Conservation (phyloP, 2,888 invertebrate species). For the Heliconius erato region DNA sequence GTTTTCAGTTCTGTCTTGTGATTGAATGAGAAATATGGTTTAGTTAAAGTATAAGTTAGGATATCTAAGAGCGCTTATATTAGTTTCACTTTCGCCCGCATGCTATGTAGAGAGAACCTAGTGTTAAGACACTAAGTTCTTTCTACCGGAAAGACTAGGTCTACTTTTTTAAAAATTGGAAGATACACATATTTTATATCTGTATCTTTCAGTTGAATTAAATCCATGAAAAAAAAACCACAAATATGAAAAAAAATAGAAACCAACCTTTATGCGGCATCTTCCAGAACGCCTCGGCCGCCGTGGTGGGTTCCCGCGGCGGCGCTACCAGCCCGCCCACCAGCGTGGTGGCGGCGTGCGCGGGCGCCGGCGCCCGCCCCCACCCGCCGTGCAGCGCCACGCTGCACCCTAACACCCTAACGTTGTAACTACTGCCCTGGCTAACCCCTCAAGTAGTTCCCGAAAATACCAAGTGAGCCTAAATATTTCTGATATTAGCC, state of each 20-base stretch:
- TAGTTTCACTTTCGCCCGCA: no score
- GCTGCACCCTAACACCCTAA: constrained; percentile 59
- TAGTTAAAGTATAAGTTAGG: no score
- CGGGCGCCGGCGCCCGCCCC: constrained; percentile 87
- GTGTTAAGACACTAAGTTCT: no score
- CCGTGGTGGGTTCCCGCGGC: constrained; percentile 90
- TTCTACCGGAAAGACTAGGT: no score
- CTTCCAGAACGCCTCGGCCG: constrained; percentile 93
- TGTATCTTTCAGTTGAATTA: no score
- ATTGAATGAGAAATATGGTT: background rate
- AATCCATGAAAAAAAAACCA: no score
- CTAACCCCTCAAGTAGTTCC: background rate
- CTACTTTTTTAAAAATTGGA: no score
- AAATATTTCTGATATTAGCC: background rate
- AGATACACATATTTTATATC: no score
- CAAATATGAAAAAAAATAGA: background rate
- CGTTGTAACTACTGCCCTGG: constrained; percentile 35
- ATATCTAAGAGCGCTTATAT: no score
- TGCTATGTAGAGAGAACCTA: no score
- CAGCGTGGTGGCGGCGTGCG: constrained; percentile 86
- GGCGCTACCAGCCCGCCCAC: constrained; percentile 88
- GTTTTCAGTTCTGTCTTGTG: background rate
- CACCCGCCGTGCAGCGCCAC: constrained; percentile 87
- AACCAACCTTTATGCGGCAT: constrained; percentile 94
- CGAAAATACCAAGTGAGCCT: background rate